Percentiles rank a stretch among this genome's conserved stretches.
These are phyloP conservation scores for Orientallactaga bullata DNA, from an alignment of 2,113 vertebrate genomes.

Conservation along the genomic window DNA sequence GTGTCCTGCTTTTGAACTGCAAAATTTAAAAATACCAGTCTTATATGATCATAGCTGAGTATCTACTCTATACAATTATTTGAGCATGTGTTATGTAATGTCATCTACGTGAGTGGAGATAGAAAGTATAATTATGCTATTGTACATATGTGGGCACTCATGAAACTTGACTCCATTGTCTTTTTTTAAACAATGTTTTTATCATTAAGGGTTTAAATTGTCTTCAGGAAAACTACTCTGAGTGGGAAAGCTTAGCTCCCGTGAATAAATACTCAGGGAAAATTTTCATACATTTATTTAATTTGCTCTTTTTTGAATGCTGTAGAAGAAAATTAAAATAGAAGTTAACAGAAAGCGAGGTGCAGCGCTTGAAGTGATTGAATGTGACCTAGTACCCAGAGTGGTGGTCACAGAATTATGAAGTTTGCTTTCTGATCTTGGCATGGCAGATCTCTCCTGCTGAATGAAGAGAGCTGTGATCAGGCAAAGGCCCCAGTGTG, in stretches of 20 bases:
- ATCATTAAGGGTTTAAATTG: conserved; percentile 4
- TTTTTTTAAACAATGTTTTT: not conserved
- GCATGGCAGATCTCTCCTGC: conserved; percentile 46
- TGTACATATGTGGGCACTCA: not conserved
- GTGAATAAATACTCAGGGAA: not conserved
- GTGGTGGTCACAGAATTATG: conserved; percentile 8
- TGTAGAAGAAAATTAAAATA: conserved; percentile 62
- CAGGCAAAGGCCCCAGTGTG: conserved; percentile 1
- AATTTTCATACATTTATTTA: conserved; percentile 38
- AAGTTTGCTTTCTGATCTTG: conserved; percentile 58
- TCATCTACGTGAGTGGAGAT: not conserved
- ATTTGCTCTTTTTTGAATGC: conserved; percentile 37
- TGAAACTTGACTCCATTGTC: not conserved
- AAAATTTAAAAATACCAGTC: not conserved
- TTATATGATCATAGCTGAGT: conserved; percentile 1
- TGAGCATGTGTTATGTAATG: not conserved
- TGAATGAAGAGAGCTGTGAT: conserved; percentile 55
- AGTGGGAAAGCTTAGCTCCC: not conserved
- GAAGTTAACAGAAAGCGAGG: conserved; percentile 51
- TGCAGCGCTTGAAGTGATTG: conserved; percentile 37
- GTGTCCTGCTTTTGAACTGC: not conserved
- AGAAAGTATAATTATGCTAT: not conserved
- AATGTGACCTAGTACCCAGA: conserved; percentile 40
- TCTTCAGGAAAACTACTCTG: not conserved
- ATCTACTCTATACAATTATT: not conserved